Base-by-base conservation (phyloP, 2,888 invertebrate species). In the Pterobdella sp. region DNA sequence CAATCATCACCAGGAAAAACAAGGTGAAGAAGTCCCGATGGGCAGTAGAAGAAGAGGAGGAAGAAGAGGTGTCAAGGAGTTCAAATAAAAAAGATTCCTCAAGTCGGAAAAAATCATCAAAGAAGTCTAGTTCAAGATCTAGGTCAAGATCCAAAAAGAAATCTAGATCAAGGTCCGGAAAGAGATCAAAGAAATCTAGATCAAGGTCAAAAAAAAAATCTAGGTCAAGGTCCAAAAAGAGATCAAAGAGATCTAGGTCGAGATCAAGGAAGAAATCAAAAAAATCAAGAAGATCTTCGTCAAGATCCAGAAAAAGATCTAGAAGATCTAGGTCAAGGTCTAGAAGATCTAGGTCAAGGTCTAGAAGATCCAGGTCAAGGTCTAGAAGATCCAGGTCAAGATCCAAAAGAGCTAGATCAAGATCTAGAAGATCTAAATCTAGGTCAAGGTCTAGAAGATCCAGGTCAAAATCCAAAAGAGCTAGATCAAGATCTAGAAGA, bases 141-240 rank as follows among this genome's bases (percentile, higher is more conserved):
- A 42, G 18, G 42, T 63, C 63, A 7, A n/a, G 63, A 10, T 63
- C 63, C 7, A 63, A 63, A 63, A n/a, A 63, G 10, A 63, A 26
- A 63, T 63, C 63, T n/a, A 63, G n/a, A 63, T 63, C 63, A 7
- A n/a, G 63, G n/a, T 63, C 63, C 7, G 26, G 26, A 63, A n/a
- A 63, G 10, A 63, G 63, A 63, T 63, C 63, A 7, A 63, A 42
- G 42, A 42, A 26, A 63, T 26, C n/a, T 29, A 63, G 63, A 63
- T 63, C 63, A 63, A 26, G 63, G n/a, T 63, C 63, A 29, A 63
- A n/a, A 29, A 63, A n/a, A 26, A 63, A 29, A 63, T 63, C 63
- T 29, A 63, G 31, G 26, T 26, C n/a, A n/a, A 63, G 63, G 31
- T 63, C 63, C 7, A n/a, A 26, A 26, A 26, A n/a, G 7, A 63